Evolutionary conservation across 2,797 vertebrate species (phyloP), one percentile per base, ranked within the genome.

Genomic region (Poeciliopsis turneri): DNA sequence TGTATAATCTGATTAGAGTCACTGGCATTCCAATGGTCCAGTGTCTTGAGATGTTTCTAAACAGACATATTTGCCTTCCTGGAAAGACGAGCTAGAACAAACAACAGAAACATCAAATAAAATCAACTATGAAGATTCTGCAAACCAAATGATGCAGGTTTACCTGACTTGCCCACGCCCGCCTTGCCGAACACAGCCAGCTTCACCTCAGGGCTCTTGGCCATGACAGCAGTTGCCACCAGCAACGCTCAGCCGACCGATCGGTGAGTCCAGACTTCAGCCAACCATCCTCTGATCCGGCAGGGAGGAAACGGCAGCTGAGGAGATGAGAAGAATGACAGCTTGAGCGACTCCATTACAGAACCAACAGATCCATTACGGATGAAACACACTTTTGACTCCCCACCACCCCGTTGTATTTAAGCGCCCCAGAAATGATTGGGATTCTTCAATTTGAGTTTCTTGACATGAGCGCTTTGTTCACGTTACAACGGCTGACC

Each of bases 121-220:
- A 51, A 51, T 8, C 2, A 51, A 51, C 49, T 51, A 51, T 23
- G 49, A 53, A 53, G 49, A 51, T 51, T 51, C 49, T 51, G 49
- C 20, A 51, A 51, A 51, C 49, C 23, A 51, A 51, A 23, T 23
- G 2, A 23, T 9, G 49, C 49, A 8, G 25, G 84, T 2, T 89
- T 92, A 99, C 98, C 98, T 96, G 98, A 99, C 88, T 99, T 99
- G 72, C 98, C 98, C 78, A 99, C 98, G 0, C 98, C 98, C 1
- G 98, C 98, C 93, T 97, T 96, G 72, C 98, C 98, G 68, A 99
- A 98, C 80, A 99, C 95, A 0, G 97, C 98, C 90, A 99, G 80
- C 88, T 99, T 99, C 91, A 99, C 97, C 90, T 99, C 98, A 0
- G 97, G 94, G 0, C 96, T 98, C 89, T 99, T 99, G 71, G 98